These are phyloP conservation scores for Pomatorhinus ruficollis DNA, from an alignment of 2,113 vertebrate species.

Conservation along the genomic window DNA sequence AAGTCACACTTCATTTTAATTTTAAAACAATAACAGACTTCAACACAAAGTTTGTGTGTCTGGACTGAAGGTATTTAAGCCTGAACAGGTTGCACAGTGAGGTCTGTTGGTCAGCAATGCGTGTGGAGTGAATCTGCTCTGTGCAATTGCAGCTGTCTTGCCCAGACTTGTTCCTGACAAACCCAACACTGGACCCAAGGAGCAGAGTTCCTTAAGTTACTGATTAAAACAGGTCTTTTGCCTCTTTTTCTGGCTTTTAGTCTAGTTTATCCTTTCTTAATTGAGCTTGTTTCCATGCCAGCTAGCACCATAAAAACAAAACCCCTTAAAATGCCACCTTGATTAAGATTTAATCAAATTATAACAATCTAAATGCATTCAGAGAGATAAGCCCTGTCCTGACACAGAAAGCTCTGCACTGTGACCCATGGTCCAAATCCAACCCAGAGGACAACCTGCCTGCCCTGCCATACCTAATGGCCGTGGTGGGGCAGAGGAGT, in stretches of 20 bases:
- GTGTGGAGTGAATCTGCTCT: not conserved
- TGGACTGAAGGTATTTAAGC: fast-evolving
- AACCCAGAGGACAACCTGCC: not conserved
- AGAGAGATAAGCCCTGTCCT: not conserved
- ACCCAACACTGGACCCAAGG: not conserved
- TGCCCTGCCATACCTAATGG: not conserved
- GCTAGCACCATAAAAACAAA: not conserved
- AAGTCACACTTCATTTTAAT: not conserved
- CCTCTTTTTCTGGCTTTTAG: not conserved
- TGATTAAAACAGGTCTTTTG: not conserved
- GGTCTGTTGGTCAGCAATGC: not conserved
- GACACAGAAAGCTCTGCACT: not conserved
- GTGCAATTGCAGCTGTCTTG: not conserved
- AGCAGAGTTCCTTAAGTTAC: not conserved
- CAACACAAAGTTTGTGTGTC: not conserved
- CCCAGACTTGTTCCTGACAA: not conserved
- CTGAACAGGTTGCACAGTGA: fast-evolving
- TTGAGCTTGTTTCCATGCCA: not conserved
- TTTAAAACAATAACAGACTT: not conserved
- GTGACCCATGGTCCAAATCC: not conserved
- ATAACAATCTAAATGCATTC: not conserved
- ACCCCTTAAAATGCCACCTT: not conserved
- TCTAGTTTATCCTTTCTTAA: not conserved
- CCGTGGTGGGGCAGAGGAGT: fast-evolving
- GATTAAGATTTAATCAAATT: not conserved